Base-by-base conservation (phyloP, 2,888 invertebrate species). In the Apeira syringaria region DNA sequence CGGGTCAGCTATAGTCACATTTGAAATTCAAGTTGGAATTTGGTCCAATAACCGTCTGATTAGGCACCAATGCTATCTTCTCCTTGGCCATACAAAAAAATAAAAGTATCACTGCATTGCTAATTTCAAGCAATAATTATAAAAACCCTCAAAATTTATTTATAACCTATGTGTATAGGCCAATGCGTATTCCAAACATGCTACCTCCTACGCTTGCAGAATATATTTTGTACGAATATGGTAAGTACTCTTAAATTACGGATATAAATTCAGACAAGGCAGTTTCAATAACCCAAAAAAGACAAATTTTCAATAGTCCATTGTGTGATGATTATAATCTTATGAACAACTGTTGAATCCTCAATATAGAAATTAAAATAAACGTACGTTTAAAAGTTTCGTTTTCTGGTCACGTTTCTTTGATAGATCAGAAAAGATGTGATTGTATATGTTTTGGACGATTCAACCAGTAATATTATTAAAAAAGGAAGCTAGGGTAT, bases 241-340 rank as follows among this genome's bases (percentile, higher is more conserved):
- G 6, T 5, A 7, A 20, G 26, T 20, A 36, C 18, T 12, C 18
- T 18, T 10, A 35, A 35, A 26, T 20, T 30, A 31, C 6, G 18
- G 5, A 11, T 18, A n/a, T 8, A 26, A 42, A 36, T 29, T 35
- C 17, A 22, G 26, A 20, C 20, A 11, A 3, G 7, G 18, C 34
- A 9, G 20, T 10, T 39, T 38, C 28, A 29, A 35, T 29, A 22
- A 24, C 18, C 4, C 31, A 17, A 15, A 20, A 20, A 20, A 20
- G 20, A 20, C 18, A 13, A 17, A 25, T 38, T 39, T 47, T 31
- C 31, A 18, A 41, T 41, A 33, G 38, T 40, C 17, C 20, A 32
- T 37, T 41, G 40, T 40, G 42, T 37, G 41, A 45, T 34, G 30
- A 53, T 53, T 43, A 37, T 6, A 26, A 50, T 43, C 42, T 24